Percentiles rank a stretch among this genome's conserved stretches.
phyloP scores from a whole-genome alignment of 2,888 invertebrate genomes.

The Eretmocerus hayati region DNA sequence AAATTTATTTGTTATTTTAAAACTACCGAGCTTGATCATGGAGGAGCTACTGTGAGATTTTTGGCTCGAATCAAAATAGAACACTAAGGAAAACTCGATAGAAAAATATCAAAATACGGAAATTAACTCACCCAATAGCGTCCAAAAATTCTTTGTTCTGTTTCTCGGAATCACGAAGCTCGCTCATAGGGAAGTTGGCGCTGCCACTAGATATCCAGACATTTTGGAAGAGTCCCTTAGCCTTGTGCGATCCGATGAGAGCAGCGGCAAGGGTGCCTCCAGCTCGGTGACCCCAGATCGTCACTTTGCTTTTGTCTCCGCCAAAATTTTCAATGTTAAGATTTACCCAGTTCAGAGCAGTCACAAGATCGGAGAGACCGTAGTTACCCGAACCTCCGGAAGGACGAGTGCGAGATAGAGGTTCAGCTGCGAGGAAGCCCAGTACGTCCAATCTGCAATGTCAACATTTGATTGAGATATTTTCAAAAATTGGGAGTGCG shows the following conservation, averaged over 20 bases:
- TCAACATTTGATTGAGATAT: neutral
- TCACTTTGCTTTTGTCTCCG: conserved; percentile 70
- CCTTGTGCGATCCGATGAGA: conserved; percentile 54
- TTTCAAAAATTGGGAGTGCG: too few species aligned
- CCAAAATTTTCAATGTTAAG: conserved; percentile 79
- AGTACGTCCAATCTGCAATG: conserved; percentile 48
- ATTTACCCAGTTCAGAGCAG: conserved; percentile 72
- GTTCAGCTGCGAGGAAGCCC: conserved; percentile 73
- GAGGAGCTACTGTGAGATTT: too few species aligned
- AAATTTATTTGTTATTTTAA: too few species aligned
- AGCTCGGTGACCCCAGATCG: conserved; percentile 76
- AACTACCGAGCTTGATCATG: too few species aligned
- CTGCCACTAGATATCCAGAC: conserved; percentile 78
- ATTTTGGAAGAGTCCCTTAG: conserved; percentile 63
- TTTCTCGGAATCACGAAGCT: conserved; percentile 56
- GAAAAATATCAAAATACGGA: too few species aligned
- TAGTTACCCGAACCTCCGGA: conserved; percentile 79
- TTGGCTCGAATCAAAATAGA: too few species aligned
- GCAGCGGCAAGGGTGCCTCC: conserved; percentile 79
- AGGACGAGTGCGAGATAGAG: conserved; percentile 62
- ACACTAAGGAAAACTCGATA: too few species aligned
- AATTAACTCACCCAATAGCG: conserved; percentile 39
- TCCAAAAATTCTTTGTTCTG: conserved; percentile 58
- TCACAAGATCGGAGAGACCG: conserved; percentile 72
- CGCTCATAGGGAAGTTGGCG: conserved; percentile 63